phyloP scores from a whole-genome alignment of 2,888 invertebrate genomes.

The Sialis lutaria region DNA sequence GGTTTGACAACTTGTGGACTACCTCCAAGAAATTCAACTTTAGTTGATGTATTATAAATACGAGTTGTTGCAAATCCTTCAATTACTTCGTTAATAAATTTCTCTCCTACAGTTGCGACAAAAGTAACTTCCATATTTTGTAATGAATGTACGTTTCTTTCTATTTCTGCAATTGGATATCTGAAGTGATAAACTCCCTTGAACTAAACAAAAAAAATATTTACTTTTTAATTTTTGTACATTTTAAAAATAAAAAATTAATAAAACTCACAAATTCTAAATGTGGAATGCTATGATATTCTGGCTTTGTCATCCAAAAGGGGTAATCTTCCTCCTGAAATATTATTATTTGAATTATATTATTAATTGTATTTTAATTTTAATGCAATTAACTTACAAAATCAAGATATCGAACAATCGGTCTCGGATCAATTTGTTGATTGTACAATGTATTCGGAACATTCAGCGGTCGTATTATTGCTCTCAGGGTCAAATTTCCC shows the following conservation, averaged over 20 bases:
- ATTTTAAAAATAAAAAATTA: not conserved
- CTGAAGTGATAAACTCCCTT: slow-evolving; percentile 76
- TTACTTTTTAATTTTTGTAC: not conserved
- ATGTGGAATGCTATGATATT: slow-evolving; percentile 17
- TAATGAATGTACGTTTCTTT: slow-evolving; percentile 39
- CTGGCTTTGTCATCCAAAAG: slow-evolving; percentile 57
- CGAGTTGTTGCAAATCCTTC: slow-evolving; percentile 77
- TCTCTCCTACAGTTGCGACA: slow-evolving; percentile 75
- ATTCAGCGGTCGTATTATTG: slow-evolving; percentile 54
- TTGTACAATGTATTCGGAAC: slow-evolving; percentile 9
- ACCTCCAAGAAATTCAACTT: slow-evolving; percentile 72
- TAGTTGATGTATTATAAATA: slow-evolving; percentile 73
- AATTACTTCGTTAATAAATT: slow-evolving; percentile 67
- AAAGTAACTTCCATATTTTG: slow-evolving; percentile 70
- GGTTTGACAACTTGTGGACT: slow-evolving; percentile 91
- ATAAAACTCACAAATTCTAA: slow-evolving; percentile 35
- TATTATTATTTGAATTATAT: slow-evolving; percentile 8
- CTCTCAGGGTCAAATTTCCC: slow-evolving; percentile 76
- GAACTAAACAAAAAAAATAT: slow-evolving; percentile 38
- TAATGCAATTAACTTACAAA: slow-evolving; percentile 36
- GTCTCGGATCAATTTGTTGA: slow-evolving; percentile 8
- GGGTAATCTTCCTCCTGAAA: slow-evolving; percentile 57
- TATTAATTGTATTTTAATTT: slow-evolving; percentile 2
- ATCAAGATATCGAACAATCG: slow-evolving; percentile 51
- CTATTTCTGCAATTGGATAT: slow-evolving; percentile 68